Conservation (phyloP, 2,888 invertebrate species). For the Clistopyga incitator region DNA sequence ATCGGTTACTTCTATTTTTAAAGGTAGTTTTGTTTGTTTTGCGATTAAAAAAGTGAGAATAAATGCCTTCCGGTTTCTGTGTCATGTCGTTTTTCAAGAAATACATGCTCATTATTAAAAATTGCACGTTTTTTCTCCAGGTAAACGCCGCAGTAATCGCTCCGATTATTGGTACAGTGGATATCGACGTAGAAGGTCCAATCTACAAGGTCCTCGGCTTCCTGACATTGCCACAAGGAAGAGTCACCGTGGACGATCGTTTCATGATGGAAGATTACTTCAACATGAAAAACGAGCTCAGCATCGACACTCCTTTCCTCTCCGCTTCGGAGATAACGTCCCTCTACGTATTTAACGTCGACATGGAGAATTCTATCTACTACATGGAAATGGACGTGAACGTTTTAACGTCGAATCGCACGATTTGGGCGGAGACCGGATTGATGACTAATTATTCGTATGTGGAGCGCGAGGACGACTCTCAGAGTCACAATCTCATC, state of each 20-base stretch:
- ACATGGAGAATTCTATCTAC: constrained; percentile 82
- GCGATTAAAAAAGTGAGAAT: too few relatives aligned
- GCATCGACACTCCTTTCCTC: constrained; percentile 86
- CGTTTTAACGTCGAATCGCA: constrained; percentile 79
- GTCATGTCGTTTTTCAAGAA: neutral
- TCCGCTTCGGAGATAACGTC: constrained; percentile 85
- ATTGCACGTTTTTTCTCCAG: constrained; percentile 57
- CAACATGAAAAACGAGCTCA: constrained; percentile 86
- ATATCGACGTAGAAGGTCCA: constrained; percentile 80
- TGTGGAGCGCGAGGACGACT: constrained; percentile 81
- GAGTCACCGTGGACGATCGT: constrained; percentile 86
- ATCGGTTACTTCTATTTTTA: neutral
- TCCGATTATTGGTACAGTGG: constrained; percentile 75
- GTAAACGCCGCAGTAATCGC: constrained; percentile 75
- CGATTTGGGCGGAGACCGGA: constrained; percentile 85
- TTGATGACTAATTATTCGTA: constrained; percentile 85
- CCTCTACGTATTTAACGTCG: constrained; percentile 85
- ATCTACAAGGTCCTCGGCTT: constrained; percentile 77
- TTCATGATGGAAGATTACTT: constrained; percentile 85
- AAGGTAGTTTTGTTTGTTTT: neutral
- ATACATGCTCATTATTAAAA: neutral
- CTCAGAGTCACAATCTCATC: constrained; percentile 84
- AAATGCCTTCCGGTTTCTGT: too few relatives aligned
- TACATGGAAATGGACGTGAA: constrained; percentile 85
- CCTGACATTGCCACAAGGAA: constrained; percentile 86